Evolutionary conservation across 2,888 invertebrate genomes (phyloP), one percentile per base, ranked within the genome.

Genomic region (Caenorhabditis wallacei): DNA sequence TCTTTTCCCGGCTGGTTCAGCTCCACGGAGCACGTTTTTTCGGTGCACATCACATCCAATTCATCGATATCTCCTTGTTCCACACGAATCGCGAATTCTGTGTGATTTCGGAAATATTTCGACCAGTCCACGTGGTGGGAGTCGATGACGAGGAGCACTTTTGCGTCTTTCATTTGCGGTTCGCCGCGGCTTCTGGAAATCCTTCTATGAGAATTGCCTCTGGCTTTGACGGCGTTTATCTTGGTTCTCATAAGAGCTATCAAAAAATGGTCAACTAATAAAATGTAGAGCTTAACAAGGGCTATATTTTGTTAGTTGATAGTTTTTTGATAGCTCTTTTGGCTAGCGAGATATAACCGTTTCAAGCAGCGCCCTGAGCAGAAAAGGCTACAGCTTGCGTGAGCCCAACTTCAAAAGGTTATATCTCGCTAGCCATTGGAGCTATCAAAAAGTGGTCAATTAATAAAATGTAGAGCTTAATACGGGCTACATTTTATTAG

Each of bases 31-130:
- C 84, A 84, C 20, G 71, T 61, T 48, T 88, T 85, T 59, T 88
- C 88, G 16, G 87, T 88, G 48, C 85, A 86, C 79, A 86, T 79
- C 10, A 88, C 78, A 48, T 88, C 87, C 1, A 88, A 22, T 71
- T 88, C 87, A 20, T 75, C 66, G 57, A 87, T 85, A 26, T 88
- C 87, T n/a, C 85, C 87, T 82, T 88, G 88, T 53, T 88, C 88
- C 1, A 88, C 86, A 16, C 88, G 63, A 24, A 88, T 82, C 13
- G 84, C 74, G 1, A 79, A 78, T 10, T 84, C 84, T 18, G 80
- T 69, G 16, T 75, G 78, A 24, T 66, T 81, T 8, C 87, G 82
- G 56, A 88, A 88, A 71, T 88, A 88, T 63, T 88, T 88, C 18
- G 66, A 66, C 85, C 85, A 86, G 26, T 86, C 86, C 18, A 86